Conservation (phyloP, 2,113 vertebrate species). For the Hylia prasina region DNA sequence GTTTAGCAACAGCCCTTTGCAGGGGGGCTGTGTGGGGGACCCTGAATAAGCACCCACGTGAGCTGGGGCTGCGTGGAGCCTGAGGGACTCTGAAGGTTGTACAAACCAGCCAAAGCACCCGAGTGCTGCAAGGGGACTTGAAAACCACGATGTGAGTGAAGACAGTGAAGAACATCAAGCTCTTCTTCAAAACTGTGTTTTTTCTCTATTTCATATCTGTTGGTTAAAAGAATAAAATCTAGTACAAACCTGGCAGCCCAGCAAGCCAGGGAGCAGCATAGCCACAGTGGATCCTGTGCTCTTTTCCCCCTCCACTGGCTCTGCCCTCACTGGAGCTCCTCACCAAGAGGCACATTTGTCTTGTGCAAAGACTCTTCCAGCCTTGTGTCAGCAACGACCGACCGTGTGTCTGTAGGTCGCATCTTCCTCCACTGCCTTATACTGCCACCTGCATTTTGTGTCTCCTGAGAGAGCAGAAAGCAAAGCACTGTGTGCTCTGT, state of each 20-base stretch:
- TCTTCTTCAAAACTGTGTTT: background rate
- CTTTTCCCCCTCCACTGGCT: background rate
- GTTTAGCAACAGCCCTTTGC: background rate
- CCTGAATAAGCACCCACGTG: rapidly evolving
- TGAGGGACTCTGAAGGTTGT: background rate
- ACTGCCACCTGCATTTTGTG: rapidly evolving
- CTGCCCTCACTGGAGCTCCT: background rate
- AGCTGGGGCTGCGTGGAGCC: rapidly evolving
- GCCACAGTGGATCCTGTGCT: background rate
- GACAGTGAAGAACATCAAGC: background rate
- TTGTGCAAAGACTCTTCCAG: background rate
- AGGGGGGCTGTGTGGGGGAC: background rate
- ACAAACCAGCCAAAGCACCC: background rate
- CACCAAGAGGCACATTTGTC: background rate
- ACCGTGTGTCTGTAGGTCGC: rapidly evolving
- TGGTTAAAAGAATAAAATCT: background rate
- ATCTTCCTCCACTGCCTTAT: rapidly evolving
- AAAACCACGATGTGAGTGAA: rapidly evolving
- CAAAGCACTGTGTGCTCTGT: background rate
- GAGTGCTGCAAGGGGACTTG: background rate
- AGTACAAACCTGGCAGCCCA: background rate
- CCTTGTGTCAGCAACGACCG: background rate
- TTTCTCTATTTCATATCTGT: background rate
- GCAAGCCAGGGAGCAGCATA: background rate
- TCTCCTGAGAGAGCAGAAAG: background rate